Evolutionary conservation across 2,113 vertebrate genomes (phyloP).

Genomic region (Vicugna pacos): DNA sequence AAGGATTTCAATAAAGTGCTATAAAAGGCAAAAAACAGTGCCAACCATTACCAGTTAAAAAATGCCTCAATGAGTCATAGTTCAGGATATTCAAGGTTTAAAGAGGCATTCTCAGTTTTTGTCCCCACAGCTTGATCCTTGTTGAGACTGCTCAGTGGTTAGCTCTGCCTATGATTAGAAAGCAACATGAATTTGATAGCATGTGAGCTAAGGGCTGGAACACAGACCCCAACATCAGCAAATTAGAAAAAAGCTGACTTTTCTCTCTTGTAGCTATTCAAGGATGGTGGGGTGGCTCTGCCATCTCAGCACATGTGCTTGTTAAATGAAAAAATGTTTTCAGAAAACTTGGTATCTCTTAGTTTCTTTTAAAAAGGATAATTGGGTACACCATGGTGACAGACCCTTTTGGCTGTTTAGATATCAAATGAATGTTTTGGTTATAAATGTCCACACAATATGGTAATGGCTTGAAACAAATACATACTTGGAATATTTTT

Average conservation of each 20-base stretch:
- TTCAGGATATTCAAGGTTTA: not conserved
- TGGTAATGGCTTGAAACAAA: constrained; percentile 17
- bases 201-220: not conserved
- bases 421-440: constrained; percentile 19
- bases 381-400: not conserved
- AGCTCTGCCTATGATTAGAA: not conserved
- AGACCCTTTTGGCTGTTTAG: not conserved
- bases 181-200: not conserved
- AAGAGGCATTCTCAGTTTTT: not conserved
- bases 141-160: not conserved
- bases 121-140: not conserved
- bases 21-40: not conserved
- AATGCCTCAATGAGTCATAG: not conserved
- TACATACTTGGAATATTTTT: constrained; percentile 51
- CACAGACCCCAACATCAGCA: not conserved
- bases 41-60: constrained; percentile 1
- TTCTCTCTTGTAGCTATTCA: not conserved
- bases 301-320: not conserved
- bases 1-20: constrained; percentile 30
- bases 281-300: not conserved
- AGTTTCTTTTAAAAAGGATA: constrained; percentile 4
- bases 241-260: not conserved
- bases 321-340: constrained; percentile 37
- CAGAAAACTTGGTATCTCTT: not conserved
- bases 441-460: constrained; percentile 16